These are phyloP conservation scores for Drosophila mayaguana DNA, from an alignment of 2,888 invertebrate species.

Conservation along the genomic window DNA sequence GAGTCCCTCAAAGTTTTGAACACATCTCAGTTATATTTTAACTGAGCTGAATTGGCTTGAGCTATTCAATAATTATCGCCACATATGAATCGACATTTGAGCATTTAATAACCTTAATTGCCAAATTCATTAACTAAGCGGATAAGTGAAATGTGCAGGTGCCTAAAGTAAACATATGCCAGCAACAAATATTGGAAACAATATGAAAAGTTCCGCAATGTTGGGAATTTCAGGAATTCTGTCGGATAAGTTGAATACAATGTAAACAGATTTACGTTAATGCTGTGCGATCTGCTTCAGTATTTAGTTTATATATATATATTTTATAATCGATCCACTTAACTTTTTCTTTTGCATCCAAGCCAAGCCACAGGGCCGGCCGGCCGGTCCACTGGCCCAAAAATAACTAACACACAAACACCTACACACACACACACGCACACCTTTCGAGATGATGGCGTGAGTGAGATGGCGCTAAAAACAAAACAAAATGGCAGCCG, in stretches of 20 bases:
- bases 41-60: no score
- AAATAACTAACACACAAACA: not conserved
- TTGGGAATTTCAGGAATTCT: slow-evolving; percentile 3
- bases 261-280: slow-evolving; percentile 21
- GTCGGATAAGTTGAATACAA: not conserved
- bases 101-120: not conserved
- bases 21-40: not conserved
- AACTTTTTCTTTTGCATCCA: slow-evolving; percentile 11
- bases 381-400: slow-evolving; percentile 28
- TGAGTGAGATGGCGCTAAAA: slow-evolving; percentile 43
- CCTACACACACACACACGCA: not conserved
- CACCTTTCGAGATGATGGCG: slow-evolving; percentile 25
- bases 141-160: not conserved
- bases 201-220: no score
- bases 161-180: not conserved
- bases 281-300: not conserved
- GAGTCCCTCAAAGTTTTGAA: slow-evolving; percentile 12
- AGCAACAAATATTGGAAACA: not conserved
- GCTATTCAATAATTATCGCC: not conserved
- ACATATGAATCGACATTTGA: not conserved
- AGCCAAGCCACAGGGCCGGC: slow-evolving; percentile 22
- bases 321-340: not conserved
- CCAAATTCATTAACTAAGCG: slow-evolving; percentile 1
- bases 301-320: not conserved
- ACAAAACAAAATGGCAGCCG: slow-evolving; percentile 74